Percentiles rank a stretch among this genome's conserved stretches.
These are phyloP conservation scores for Centropristis striata DNA, from an alignment of 2,113 vertebrate species.

Conservation along the genomic window DNA sequence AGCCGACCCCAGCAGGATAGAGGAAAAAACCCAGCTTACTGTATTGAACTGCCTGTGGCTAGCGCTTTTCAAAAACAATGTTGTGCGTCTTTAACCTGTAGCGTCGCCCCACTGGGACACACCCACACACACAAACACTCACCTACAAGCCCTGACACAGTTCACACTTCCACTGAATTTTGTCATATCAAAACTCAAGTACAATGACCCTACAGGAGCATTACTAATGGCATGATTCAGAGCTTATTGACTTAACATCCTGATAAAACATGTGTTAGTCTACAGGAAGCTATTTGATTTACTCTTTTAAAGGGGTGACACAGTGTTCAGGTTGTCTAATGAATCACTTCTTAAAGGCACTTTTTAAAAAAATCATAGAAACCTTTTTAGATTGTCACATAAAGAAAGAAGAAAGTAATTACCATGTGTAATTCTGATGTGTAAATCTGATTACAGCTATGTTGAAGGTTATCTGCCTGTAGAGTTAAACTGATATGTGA, in stretches of 20 bases:
- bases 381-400: not conserved
- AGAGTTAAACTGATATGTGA: not conserved
- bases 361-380: not conserved
- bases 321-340: not conserved
- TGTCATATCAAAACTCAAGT: not conserved
- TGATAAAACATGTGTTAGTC: slow-evolving; percentile 1
- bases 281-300: not conserved
- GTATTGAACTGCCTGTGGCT: not conserved
- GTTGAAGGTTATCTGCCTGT: not conserved
- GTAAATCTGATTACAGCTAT: not conserved
- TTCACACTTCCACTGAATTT: not conserved
- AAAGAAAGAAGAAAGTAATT: not conserved
- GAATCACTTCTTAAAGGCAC: not conserved
- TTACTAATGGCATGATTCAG: slow-evolving; percentile 1
- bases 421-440: not conserved
- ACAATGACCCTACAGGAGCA: slow-evolving; percentile 1
- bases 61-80: not conserved
- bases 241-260: slow-evolving; percentile 21
- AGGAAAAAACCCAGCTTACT: not conserved
- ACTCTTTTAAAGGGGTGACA: not conserved
- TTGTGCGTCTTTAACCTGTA: not conserved
- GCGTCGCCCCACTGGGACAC: not conserved
- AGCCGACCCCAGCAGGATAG: not conserved
- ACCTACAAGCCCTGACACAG: slow-evolving; percentile 15
- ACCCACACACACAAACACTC: not conserved